phyloP scores from a whole-genome alignment of 1,140 invertebrate species.

The Calliphora vicina region DNA sequence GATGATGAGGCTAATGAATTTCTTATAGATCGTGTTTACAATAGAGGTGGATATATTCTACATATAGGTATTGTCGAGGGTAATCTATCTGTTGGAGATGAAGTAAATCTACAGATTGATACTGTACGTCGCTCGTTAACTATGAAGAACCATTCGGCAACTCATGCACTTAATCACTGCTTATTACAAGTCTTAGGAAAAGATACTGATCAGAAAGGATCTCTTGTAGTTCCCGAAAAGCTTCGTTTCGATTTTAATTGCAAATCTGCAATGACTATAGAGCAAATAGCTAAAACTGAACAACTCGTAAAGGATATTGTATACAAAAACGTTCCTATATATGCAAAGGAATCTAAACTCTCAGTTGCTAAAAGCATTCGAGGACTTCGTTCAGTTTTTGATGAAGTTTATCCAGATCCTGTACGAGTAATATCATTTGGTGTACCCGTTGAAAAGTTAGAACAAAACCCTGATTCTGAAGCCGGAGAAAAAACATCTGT shows the following conservation, averaged over 20 bases:
- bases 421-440: slow-evolving; percentile 97
- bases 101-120: slow-evolving; percentile 84
- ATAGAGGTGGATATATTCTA: slow-evolving; percentile 94
- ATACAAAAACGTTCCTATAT: slow-evolving; percentile 82
- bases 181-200: slow-evolving; percentile 87
- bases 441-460: slow-evolving; percentile 87
- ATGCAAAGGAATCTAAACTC: slow-evolving; percentile 86
- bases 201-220: slow-evolving; percentile 96
- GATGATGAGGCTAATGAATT: slow-evolving; percentile 91
- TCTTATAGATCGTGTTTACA: slow-evolving; percentile 93
- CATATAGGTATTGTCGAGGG: slow-evolving; percentile 92
- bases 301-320: slow-evolving; percentile 81
- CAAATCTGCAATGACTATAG: slow-evolving; percentile 88
- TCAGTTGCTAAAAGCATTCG: slow-evolving; percentile 89
- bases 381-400: slow-evolving; percentile 97
- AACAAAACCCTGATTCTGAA: slow-evolving; percentile 82
- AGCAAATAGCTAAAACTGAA: slow-evolving; percentile 89
- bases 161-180: slow-evolving; percentile 96
- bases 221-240: slow-evolving; percentile 96
- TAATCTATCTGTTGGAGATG: slow-evolving; percentile 85
- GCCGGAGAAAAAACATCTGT: slow-evolving; percentile 87
- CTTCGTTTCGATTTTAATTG: slow-evolving; percentile 97
- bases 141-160: slow-evolving; percentile 99
- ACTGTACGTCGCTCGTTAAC: slow-evolving; percentile 81
- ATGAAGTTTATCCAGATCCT: slow-evolving; percentile 99